These are phyloP conservation scores for Heliconius hermathena DNA, from an alignment of 1,140 invertebrate species.

Conservation along the genomic window DNA sequence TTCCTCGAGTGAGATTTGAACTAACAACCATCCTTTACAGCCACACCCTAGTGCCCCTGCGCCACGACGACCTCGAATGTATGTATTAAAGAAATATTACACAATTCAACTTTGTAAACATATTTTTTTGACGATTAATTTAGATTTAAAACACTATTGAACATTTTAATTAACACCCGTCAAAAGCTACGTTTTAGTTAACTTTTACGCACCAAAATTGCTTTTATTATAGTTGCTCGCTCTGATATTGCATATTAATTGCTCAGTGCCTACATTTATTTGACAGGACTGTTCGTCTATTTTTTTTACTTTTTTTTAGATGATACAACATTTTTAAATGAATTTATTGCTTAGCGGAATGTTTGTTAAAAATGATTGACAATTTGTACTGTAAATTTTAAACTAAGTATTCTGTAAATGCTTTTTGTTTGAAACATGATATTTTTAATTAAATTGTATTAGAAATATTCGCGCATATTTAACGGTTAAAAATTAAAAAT, in stretches of 20 bases:
- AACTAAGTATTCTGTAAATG: background rate
- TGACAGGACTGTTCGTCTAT: background rate
- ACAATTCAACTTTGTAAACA: slow-evolving; percentile 38
- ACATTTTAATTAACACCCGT: slow-evolving; percentile 30
- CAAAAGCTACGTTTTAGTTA: slow-evolving; percentile 15
- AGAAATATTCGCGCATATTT: too few species aligned
- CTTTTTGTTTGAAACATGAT: background rate
- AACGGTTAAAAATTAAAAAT: too few species aligned
- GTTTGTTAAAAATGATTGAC: background rate
- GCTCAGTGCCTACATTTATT: slow-evolving; percentile 6
- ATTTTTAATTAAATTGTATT: background rate
- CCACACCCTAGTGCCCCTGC: too few species aligned
- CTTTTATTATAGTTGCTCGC: slow-evolving; percentile 24
- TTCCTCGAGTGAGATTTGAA: too few species aligned
- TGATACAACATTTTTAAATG: background rate
- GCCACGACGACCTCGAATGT: slow-evolving; percentile 45
- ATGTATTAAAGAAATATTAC: slow-evolving; percentile 23
- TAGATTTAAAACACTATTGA: slow-evolving; percentile 21
- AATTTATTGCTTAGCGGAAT: background rate
- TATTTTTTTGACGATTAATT: slow-evolving; percentile 37
- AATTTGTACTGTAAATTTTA: background rate
- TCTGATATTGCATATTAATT: slow-evolving; percentile 17
- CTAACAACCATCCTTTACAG: too few species aligned
- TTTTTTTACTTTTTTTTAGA: background rate
- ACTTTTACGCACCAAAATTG: slow-evolving; percentile 20